Conservation (phyloP, 2,113 vertebrate genomes). For the Drymodes brunneopygia region DNA sequence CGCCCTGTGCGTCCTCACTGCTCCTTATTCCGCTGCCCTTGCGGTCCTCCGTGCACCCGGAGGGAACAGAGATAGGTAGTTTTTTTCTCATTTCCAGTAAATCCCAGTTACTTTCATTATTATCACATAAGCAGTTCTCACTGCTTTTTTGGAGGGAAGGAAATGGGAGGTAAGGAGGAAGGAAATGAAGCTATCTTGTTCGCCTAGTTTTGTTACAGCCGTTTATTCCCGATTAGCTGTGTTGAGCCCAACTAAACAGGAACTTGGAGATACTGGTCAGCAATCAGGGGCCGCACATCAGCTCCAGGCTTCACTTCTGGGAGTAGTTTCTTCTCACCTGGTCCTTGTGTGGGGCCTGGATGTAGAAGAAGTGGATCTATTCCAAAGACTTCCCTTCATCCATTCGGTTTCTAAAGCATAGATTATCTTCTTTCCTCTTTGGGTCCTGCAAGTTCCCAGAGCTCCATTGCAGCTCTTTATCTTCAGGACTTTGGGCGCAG, state of each 20-base stretch:
- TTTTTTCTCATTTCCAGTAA: not conserved
- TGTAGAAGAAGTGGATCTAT: not conserved
- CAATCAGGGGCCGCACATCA: not conserved
- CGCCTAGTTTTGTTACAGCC: not conserved
- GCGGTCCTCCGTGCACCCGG: not conserved
- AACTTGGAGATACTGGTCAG: not conserved
- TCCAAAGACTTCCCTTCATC: not conserved
- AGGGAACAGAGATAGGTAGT: rapidly evolving
- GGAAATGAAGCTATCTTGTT: not conserved
- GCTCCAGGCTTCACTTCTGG: not conserved
- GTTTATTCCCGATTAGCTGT: not conserved
- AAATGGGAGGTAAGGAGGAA: slow-evolving; percentile 35
- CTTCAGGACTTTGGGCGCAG: not conserved
- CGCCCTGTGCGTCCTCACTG: rapidly evolving
- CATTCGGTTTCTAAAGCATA: not conserved
- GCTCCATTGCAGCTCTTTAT: not conserved
- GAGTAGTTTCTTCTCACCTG: not conserved
- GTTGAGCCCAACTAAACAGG: not conserved
- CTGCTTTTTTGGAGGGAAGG: not conserved
- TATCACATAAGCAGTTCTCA: not conserved
- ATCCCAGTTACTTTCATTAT: not conserved
- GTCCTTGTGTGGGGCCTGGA: not conserved
- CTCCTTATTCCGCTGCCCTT: rapidly evolving
- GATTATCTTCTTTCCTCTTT: not conserved
- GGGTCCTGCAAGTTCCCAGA: not conserved